Conservation (phyloP, 2,888 invertebrate species). For the Troides helena region DNA sequence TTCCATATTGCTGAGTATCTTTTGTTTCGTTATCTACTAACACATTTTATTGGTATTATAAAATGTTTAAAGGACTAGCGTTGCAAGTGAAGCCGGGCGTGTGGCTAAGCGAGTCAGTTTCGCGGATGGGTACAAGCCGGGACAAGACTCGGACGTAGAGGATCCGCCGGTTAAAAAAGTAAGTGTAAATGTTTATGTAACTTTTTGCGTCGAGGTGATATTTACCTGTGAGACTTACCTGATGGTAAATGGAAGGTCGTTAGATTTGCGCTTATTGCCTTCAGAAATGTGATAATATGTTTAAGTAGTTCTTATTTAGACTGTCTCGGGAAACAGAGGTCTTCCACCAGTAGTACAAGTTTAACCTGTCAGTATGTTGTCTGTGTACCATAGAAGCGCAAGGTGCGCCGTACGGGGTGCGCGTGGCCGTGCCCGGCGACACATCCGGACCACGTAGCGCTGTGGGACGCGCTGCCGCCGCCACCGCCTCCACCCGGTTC, state of each 20-base stretch:
- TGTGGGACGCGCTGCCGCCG: constrained; percentile 76
- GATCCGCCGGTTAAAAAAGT: constrained; percentile 70
- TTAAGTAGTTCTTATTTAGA: no score
- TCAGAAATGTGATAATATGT: no score
- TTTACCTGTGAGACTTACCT: no score
- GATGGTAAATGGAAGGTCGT: no score
- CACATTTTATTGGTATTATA: no score
- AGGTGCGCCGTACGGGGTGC: constrained; percentile 57
- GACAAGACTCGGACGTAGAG: constrained; percentile 74
- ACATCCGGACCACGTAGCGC: constrained; percentile 49
- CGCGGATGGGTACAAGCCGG: constrained; percentile 74
- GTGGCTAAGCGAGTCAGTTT: constrained; percentile 45
- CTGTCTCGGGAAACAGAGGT: no score
- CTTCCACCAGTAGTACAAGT: no score
- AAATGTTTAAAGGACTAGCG: constrained; percentile 3
- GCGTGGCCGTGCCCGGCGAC: constrained; percentile 32
- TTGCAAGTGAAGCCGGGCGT: constrained; percentile 33
- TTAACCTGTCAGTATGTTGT: no score
- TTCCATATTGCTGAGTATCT: no score
- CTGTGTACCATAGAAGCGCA: constrained; percentile 34
- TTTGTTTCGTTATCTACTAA: no score
- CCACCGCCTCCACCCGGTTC: constrained; percentile 72
- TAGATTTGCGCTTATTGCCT: no score
- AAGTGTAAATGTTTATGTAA: constrained; percentile 7
- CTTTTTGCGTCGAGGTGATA: no score